Evolutionary conservation across 2,888 invertebrate genomes (phyloP).

Genomic region (Rhingia campestris): DNA sequence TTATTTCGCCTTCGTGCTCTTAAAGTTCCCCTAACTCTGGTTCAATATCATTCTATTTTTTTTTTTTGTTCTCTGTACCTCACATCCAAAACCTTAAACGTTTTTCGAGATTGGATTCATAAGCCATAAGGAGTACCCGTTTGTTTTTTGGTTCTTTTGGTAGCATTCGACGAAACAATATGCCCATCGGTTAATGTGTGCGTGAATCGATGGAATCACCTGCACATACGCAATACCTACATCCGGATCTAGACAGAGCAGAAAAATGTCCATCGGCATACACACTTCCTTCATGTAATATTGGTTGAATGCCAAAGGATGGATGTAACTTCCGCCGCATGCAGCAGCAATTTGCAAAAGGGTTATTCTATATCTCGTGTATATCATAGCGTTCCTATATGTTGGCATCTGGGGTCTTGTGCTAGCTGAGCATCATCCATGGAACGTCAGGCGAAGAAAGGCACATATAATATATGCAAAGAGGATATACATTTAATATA

Average conservation of each 20-base stretch:
- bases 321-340: slow-evolving; percentile 54
- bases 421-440: slow-evolving; percentile 24
- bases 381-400: slow-evolving; percentile 4
- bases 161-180: slow-evolving; percentile 29
- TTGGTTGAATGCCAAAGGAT: slow-evolving; percentile 63
- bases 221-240: not conserved
- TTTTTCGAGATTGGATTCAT: slow-evolving; percentile 34
- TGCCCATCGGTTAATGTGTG: slow-evolving; percentile 29
- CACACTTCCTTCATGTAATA: slow-evolving; percentile 39
- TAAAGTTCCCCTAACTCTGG: slow-evolving; percentile 33
- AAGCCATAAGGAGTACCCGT: not conserved
- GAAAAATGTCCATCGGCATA: slow-evolving; percentile 22
- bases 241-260: slow-evolving; percentile 20
- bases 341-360: slow-evolving; percentile 64
- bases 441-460: slow-evolving; percentile 31
- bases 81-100: slow-evolving; percentile 1
- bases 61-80: slow-evolving; percentile 13
- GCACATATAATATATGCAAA: slow-evolving; percentile 67
- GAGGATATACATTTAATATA: slow-evolving; percentile 73
- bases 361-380: slow-evolving; percentile 30
- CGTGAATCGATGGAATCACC: slow-evolving; percentile 54
- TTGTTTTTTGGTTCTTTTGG: slow-evolving; percentile 23
- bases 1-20: slow-evolving; percentile 13
- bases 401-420: slow-evolving; percentile 30
- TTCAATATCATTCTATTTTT: slow-evolving; percentile 40